Evolutionary conservation across 2,113 vertebrate genomes (phyloP), one percentile per base, ranked within the genome.

Genomic region (Marmota flaviventris): DNA sequence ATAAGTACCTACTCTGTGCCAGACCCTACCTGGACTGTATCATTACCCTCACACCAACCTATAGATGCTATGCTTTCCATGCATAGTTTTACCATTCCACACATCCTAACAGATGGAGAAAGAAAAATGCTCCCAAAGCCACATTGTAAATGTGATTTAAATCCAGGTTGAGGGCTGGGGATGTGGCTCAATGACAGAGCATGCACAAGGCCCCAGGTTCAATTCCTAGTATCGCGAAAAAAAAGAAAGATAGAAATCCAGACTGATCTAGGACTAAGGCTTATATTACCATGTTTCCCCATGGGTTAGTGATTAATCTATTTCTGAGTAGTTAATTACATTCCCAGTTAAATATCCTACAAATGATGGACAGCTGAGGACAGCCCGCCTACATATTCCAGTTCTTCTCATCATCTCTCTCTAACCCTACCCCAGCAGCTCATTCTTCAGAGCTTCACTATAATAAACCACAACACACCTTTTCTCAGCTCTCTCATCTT

Each of bases 381-480:
- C 13, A 56, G n/a, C 16, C 48, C 10, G 76, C 34, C 20, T 17
- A 42, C 20, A 39, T 24, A 53, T 18, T 29, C 22, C 20, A 72
- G 1, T 34, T 18, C 13, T 34, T 48, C 53, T 92, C 7, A 9
- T 18, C 42, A n/a, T 32, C 37, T 20, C 22, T 17, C 70, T 12
- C 22, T 82, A 58, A 3, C n/a, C 32, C n/a, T 53, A 22, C 24
- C 13, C 51, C 25, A 9, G 25, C 4, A 78, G 14, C 51, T 78
- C 6, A 4, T 9, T 13, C n/a, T 77, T 77, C 65, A 67, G 9
- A 51, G 72, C 42, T 29, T 27, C 18, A 39, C 56, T 61, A 0
- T 1, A 18, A 48, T 72, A 67, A 96, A 53, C 5, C 1, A 67
- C 9, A 34, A 29, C 0, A 1, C 0, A 1, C 45, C 5, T 56